Evolutionary conservation across 1,140 invertebrate genomes (phyloP).

Genomic region (Nymphalis io): DNA sequence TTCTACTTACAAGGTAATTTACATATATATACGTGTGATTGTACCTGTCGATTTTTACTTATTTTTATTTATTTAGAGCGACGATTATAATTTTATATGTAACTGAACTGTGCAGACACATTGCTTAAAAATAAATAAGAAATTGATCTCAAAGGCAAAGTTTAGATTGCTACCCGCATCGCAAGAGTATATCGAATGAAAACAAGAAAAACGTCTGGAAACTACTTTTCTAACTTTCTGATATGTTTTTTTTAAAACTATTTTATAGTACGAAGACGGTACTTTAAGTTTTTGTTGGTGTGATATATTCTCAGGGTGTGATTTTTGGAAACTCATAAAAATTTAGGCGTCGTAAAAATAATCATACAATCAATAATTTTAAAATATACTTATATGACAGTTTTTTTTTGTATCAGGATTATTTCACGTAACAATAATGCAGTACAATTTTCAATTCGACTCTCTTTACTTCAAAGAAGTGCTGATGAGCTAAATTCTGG

Average conservation of each 20-base stretch:
- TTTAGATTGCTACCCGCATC: slow-evolving; percentile 9
- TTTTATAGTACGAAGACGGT: not conserved
- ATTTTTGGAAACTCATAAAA: not conserved
- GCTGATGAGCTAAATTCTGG: too few species aligned
- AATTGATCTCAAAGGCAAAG: not conserved
- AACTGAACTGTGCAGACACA: not conserved
- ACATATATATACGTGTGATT: too few species aligned
- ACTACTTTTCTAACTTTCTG: not conserved
- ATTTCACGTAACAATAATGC: too few species aligned
- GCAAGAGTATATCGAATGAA: slow-evolving; percentile 2
- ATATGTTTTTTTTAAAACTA: not conserved
- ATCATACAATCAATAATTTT: too few species aligned
- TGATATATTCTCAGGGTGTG: not conserved
- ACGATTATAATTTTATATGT: too few species aligned
- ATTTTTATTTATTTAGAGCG: too few species aligned
- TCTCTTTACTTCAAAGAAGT: too few species aligned
- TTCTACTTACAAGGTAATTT: too few species aligned
- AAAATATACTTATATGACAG: too few species aligned
- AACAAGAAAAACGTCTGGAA: not conserved
- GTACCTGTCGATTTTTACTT: too few species aligned
- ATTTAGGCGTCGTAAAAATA: not conserved
- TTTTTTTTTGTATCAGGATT: too few species aligned
- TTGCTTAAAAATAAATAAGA: not conserved
- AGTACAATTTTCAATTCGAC: too few species aligned
- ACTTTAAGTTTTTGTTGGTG: not conserved